Evolutionary conservation across 2,888 invertebrate genomes (phyloP).

Genomic region (Amiota mariae): DNA sequence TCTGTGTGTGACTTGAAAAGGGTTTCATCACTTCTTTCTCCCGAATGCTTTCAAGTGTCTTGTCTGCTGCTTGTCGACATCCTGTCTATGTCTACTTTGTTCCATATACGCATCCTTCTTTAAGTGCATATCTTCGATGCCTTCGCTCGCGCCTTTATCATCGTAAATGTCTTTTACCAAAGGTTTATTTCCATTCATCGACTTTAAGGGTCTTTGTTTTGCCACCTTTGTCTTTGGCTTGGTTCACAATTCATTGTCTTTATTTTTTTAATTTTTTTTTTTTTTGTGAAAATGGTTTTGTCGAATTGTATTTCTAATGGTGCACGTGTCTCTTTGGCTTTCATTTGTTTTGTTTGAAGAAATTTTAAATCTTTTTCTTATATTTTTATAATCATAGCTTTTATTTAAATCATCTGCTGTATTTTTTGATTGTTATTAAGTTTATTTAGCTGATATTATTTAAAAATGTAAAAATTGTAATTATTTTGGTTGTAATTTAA

Average conservation of each 20-base stretch:
- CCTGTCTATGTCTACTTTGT: conserved; percentile 7
- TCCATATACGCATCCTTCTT: conserved; percentile 5
- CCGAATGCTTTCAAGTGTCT: conserved; percentile 13
- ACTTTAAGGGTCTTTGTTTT: neutral
- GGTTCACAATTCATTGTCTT: conserved; percentile 8
- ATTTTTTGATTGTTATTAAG: too few relatives aligned
- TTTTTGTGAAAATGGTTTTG: conserved; percentile 49
- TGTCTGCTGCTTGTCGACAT: conserved; percentile 9
- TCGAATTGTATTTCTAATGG: conserved; percentile 48
- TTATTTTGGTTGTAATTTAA: too few relatives aligned
- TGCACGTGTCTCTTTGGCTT: conserved; percentile 53
- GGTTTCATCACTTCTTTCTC: conserved; percentile 5
- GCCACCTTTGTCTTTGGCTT: neutral
- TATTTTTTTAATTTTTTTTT: conserved; percentile 33
- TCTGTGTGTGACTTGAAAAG: conserved; percentile 19
- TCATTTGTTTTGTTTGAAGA: conserved; percentile 28
- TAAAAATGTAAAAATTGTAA: too few relatives aligned
- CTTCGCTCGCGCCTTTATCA: conserved; percentile 4
- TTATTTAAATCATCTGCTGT: too few relatives aligned
- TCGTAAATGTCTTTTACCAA: conserved; percentile 31
- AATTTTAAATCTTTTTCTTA: too few relatives aligned
- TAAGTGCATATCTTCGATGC: neutral
- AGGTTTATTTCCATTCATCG: neutral
- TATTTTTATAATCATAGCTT: too few relatives aligned
- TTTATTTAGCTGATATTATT: too few relatives aligned